Evolutionary conservation across 2,113 vertebrate genomes (phyloP).

Genomic region (Paraplagusia blochii): DNA sequence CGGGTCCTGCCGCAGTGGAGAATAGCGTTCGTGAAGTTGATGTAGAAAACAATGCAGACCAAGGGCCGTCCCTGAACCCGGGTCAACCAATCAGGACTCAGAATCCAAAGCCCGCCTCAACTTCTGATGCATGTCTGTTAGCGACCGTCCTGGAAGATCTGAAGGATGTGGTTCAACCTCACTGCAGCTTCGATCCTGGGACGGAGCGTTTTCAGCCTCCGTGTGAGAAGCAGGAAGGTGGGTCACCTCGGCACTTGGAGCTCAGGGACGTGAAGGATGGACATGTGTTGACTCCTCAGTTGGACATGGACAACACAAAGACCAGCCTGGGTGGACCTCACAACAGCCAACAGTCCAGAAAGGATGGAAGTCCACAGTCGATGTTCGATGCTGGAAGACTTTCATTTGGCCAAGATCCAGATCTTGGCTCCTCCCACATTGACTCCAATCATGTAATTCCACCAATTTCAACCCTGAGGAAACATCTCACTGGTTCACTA

Average conservation of each 20-base stretch:
- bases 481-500: neutral
- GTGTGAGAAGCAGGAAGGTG: neutral
- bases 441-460: constrained; percentile 7
- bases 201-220: neutral
- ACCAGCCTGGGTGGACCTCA: constrained; percentile 1
- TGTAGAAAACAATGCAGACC: constrained; percentile 30
- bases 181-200: neutral
- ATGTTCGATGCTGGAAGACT: too few species aligned
- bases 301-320: neutral
- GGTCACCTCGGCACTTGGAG: neutral
- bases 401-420: neutral
- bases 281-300: neutral
- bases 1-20: neutral
- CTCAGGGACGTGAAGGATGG: neutral
- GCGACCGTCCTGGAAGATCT: constrained; percentile 47
- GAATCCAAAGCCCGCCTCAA: neutral
- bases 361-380: constrained; percentile 16
- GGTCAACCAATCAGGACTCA: neutral
- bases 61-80: neutral
- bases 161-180: neutral
- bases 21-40: constrained; percentile 27
- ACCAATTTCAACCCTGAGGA: constrained; percentile 10
- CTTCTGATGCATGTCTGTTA: constrained; percentile 34
- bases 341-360: constrained; percentile 48
- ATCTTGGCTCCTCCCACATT: neutral